These are phyloP conservation scores for Cyrtorhinus lividipennis DNA, from an alignment of 1,140 invertebrate species.

Conservation along the genomic window DNA sequence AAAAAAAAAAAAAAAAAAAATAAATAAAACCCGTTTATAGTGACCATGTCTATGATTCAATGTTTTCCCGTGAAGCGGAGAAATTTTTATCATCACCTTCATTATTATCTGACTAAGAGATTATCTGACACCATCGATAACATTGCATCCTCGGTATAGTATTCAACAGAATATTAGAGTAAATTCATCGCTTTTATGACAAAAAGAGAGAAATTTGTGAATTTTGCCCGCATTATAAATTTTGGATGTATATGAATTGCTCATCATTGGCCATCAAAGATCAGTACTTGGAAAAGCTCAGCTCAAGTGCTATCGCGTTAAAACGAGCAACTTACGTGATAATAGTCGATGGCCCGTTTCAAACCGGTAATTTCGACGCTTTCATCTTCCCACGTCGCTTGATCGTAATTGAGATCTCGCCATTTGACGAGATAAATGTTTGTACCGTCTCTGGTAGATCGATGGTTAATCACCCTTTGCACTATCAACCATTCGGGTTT, in stretches of 20 bases:
- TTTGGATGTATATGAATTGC: too few species aligned
- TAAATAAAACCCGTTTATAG: not conserved
- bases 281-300: too few species aligned
- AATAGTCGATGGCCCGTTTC: slow-evolving; percentile 79
- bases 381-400: slow-evolving; percentile 95
- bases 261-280: too few species aligned
- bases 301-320: too few species aligned
- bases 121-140: too few species aligned
- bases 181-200: too few species aligned
- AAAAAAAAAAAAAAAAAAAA: too few species aligned
- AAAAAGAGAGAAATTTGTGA: too few species aligned
- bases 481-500: slow-evolving; percentile 96
- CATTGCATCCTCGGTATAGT: too few species aligned
- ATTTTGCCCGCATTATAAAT: too few species aligned
- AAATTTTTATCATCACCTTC: slow-evolving; percentile 7
- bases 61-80: not conserved
- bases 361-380: slow-evolving; percentile 73
- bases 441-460: slow-evolving; percentile 66
- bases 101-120: not conserved
- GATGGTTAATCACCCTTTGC: slow-evolving; percentile 85
- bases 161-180: too few species aligned
- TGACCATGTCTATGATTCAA: not conserved
- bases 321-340: slow-evolving; percentile 54
- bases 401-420: slow-evolving; percentile 95
- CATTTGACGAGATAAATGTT: slow-evolving; percentile 93